phyloP scores from a whole-genome alignment of 2,888 invertebrate genomes.

The Leptarthrus brevirostris region DNA sequence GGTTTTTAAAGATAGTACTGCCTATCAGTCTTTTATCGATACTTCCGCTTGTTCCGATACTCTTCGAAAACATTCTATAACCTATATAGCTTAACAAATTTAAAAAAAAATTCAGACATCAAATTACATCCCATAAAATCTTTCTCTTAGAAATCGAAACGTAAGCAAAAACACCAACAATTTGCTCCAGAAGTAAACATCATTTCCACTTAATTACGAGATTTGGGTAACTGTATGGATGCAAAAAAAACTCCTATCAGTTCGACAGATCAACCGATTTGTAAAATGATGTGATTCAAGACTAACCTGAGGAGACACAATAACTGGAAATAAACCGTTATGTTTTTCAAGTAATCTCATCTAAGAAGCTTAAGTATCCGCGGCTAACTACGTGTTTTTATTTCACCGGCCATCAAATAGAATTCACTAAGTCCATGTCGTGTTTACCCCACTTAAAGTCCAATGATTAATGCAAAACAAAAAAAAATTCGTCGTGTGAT shows the following conservation, averaged over 20 bases:
- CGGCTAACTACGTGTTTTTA: constrained; percentile 2
- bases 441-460: constrained; percentile 11
- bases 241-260: constrained; percentile 27
- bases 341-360: constrained; percentile 7
- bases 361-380: constrained; percentile 11
- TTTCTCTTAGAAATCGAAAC: too few relatives aligned
- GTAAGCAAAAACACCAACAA: too few relatives aligned
- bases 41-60: too few relatives aligned
- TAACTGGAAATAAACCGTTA: constrained; percentile 7
- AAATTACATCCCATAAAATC: too few relatives aligned
- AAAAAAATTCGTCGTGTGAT: constrained; percentile 16
- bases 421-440: constrained; percentile 19
- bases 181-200: too few relatives aligned
- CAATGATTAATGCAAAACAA: background rate
- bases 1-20: too few relatives aligned
- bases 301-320: constrained; percentile 15
- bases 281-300: constrained; percentile 7
- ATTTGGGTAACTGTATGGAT: background rate
- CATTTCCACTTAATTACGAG: constrained; percentile 11
- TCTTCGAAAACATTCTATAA: too few relatives aligned
- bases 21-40: too few relatives aligned
- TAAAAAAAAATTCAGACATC: too few relatives aligned
- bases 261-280: constrained; percentile 4
- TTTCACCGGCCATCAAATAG: background rate
- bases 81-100: too few relatives aligned